A percentile compares a stretch with the other conserved stretches of the same genome.
Evolutionary conservation across 2,113 vertebrate genomes (phyloP).

Genomic region (Polyodon spathula): DNA sequence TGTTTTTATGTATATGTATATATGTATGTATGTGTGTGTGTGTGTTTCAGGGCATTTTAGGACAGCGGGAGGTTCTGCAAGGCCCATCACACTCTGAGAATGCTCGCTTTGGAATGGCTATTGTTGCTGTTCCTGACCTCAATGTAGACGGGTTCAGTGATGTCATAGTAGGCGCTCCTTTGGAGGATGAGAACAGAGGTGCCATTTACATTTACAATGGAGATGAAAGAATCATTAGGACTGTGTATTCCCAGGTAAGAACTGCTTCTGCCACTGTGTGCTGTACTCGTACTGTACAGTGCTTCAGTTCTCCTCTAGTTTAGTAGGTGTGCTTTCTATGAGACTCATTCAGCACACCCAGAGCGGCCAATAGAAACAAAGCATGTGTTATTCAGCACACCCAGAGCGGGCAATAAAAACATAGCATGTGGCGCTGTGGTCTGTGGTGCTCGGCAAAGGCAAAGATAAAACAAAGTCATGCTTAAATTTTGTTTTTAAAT

Average conservation of each 20-base stretch:
- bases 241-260: slow-evolving; percentile 71
- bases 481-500: too few species aligned
- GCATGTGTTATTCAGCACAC: too few species aligned
- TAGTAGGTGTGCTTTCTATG: too few species aligned
- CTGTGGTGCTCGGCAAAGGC: too few species aligned
- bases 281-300: not conserved
- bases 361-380: too few species aligned
- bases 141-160: slow-evolving; percentile 79
- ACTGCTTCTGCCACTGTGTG: too few species aligned
- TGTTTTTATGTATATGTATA: too few species aligned
- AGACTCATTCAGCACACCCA: too few species aligned
- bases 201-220: slow-evolving; percentile 84
- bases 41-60: slow-evolving; percentile 65
- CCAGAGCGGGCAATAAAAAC: too few species aligned
- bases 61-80: slow-evolving; percentile 54
- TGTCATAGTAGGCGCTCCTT: slow-evolving; percentile 73
- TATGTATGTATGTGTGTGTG: not conserved
- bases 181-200: slow-evolving; percentile 71
- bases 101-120: slow-evolving; percentile 74
- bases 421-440: too few species aligned
- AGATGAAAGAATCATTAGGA: slow-evolving; percentile 54
- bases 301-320: not conserved
- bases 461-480: too few species aligned
- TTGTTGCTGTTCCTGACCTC: slow-evolving; percentile 65
- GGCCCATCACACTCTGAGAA: slow-evolving; percentile 66